Percentiles rank a stretch among this genome's conserved stretches.
phyloP scores from a whole-genome alignment of 2,113 vertebrate genomes.

The Bambusicola thoracicus region DNA sequence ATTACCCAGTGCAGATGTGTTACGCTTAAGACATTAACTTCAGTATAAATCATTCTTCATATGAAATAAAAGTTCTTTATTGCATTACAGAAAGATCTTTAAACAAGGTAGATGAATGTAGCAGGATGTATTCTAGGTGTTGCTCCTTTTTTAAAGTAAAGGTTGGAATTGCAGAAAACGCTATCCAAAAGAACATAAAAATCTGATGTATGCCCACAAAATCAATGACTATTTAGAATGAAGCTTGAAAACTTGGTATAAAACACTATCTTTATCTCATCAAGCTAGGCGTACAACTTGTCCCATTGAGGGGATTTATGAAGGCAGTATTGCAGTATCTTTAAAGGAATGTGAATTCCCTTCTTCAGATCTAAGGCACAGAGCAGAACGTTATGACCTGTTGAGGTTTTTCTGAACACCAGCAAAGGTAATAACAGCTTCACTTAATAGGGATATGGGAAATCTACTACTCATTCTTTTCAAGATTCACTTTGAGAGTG shows the following conservation, averaged over 20 bases:
- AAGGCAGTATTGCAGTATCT: constrained; percentile 38
- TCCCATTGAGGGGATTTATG: constrained; percentile 65
- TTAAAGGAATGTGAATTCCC: constrained; percentile 64
- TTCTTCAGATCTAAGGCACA: constrained; percentile 45
- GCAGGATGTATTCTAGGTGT: neutral
- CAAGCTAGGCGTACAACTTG: constrained; percentile 31
- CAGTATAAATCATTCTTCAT: constrained; percentile 32
- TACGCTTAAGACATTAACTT: constrained; percentile 43
- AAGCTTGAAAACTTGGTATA: constrained; percentile 51
- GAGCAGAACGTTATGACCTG: constrained; percentile 42
- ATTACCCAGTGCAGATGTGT: neutral
- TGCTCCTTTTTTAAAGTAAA: constrained; percentile 34
- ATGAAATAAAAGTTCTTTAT: constrained; percentile 56
- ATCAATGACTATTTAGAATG: constrained; percentile 61
- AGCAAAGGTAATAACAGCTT: constrained; percentile 35
- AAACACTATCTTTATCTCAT: constrained; percentile 55
- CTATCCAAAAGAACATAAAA: constrained; percentile 61
- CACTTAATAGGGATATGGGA: constrained; percentile 13
- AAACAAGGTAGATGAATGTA: constrained; percentile 9
- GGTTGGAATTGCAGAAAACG: constrained; percentile 7
- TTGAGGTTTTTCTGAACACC: constrained; percentile 48
- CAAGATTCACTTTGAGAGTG: neutral
- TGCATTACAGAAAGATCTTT: neutral
- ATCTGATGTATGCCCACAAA: constrained; percentile 54
- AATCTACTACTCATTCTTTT: neutral